Evolutionary conservation across 2,888 invertebrate genomes (phyloP), one percentile per base, ranked within the genome.

Genomic region (Heterodera filipjevi): DNA sequence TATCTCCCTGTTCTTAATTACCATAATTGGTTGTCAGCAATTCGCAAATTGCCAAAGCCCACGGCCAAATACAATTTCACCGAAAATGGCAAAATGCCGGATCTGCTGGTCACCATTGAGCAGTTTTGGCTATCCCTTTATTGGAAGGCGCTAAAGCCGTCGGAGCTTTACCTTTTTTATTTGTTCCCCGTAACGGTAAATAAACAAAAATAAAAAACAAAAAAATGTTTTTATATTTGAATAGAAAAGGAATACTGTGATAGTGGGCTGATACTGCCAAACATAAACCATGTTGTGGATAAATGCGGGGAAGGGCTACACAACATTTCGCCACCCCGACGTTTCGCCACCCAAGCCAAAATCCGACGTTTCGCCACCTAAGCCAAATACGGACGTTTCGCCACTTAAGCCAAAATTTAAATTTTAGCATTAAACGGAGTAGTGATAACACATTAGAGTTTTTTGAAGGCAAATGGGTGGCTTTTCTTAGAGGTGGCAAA

Each of bases 61-160:
- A 64, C 82, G 30, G 87, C 87, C 19, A 81, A 82, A 14, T 84
- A 86, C 74, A 84, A 84, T 12, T 2, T 16, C 8, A 22, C 71
- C 83, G 85, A 76, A 80, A 64, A 27, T 14, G 35, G n/a, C n/a
- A 35, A 59, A 16, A 33, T n/a, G 10, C 39, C 79, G 14, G 81
- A 82, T 14, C 80, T 87, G 32, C 79, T 87, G 5, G 86, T 86
- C 14, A 87, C 86, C 1, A 82, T 88, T n/a, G 86, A 88, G 76
- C 84, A 84, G 39, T 88, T 88, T 82, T 88, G 88, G 88, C 77
- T 82, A 53, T 85, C 86, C 77, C 85, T 85, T 32, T 88, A 88
- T 75, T 88, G 88, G 88, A 81, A 81, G 71, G 81, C 82, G 32
- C 79, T 88, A 68, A 80, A 82, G 59, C 77, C 87, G 49, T 79